phyloP scores from a whole-genome alignment of 2,888 invertebrate genomes.

The Protophormia terraenovae region DNA sequence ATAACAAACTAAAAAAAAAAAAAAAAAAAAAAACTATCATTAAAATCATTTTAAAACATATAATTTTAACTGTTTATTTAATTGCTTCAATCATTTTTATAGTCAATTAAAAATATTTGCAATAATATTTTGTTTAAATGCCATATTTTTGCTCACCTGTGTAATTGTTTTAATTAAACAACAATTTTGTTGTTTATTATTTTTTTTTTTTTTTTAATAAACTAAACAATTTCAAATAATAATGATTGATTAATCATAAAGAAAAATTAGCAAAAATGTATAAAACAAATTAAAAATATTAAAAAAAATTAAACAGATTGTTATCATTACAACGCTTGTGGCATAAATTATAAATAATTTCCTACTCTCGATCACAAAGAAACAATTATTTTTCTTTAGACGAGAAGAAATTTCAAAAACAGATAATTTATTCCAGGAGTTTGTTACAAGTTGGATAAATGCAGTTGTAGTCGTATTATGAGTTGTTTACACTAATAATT shows the following conservation, averaged over 20 bases:
- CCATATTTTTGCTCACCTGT: neutral
- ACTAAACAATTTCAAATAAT: slow-evolving; percentile 42
- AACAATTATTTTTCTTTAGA: slow-evolving; percentile 24
- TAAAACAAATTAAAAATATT: neutral
- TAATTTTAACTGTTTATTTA: too few relatives aligned
- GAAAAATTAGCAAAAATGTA: neutral
- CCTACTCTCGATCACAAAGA: neutral
- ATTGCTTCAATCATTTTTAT: too few relatives aligned
- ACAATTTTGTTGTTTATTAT: neutral
- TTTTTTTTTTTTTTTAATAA: slow-evolving; percentile 1
- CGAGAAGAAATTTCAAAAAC: neutral
- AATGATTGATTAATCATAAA: slow-evolving; percentile 63
- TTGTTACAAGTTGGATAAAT: neutral
- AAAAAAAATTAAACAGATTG: slow-evolving; percentile 54
- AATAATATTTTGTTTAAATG: neutral
- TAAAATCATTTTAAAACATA: too few relatives aligned
- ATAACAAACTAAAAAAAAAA: too few relatives aligned
- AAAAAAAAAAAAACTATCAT: too few relatives aligned
- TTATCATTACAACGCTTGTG: slow-evolving; percentile 46
- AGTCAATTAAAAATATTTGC: too few relatives aligned
- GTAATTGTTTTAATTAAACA: slow-evolving; percentile 12
- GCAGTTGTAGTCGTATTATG: neutral
- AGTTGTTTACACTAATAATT: slow-evolving; percentile 32
- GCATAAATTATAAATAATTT: slow-evolving; percentile 56
- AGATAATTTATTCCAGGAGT: slow-evolving; percentile 12